Evolutionary conservation across 2,888 invertebrate genomes (phyloP).

Genomic region (Pherbina coryleti): DNA sequence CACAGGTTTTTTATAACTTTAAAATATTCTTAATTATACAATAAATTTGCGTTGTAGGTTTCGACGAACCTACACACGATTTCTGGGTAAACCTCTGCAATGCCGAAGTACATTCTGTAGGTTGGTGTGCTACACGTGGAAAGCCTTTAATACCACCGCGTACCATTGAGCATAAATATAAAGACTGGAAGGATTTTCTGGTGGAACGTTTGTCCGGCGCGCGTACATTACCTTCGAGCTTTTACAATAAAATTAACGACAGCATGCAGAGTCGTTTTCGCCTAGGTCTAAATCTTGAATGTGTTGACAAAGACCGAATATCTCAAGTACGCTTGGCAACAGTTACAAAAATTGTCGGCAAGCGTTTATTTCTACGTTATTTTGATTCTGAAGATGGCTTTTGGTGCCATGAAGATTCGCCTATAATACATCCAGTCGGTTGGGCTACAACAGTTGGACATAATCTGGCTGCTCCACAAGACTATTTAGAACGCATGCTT

Average conservation of each 20-base stretch:
- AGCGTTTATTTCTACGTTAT: conserved; percentile 91
- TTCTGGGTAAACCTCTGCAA: conserved; percentile 98
- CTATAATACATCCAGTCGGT: conserved; percentile 95
- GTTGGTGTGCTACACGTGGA: conserved; percentile 96
- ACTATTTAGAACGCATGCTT: conserved; percentile 81
- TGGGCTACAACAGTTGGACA: conserved; percentile 95
- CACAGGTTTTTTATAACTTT: background rate
- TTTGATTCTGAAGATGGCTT: conserved; percentile 91
- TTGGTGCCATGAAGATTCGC: conserved; percentile 97
- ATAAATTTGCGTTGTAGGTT: conserved; percentile 70
- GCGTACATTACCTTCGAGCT: conserved; percentile 93
- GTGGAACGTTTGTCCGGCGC: conserved; percentile 93
- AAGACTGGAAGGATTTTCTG: conserved; percentile 96
- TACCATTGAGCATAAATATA: conserved; percentile 91
- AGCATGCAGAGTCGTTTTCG: conserved; percentile 87
- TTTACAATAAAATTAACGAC: conserved; percentile 88
- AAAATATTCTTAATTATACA: background rate
- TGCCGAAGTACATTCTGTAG: conserved; percentile 95
- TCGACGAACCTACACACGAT: conserved; percentile 90
- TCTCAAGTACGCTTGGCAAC: conserved; percentile 93
- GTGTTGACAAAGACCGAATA: conserved; percentile 95
- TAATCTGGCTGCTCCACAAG: conserved; percentile 85
- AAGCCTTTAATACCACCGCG: conserved; percentile 95
- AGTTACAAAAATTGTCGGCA: conserved; percentile 91
- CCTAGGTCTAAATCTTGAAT: conserved; percentile 88